Evolutionary conservation across 1,140 invertebrate genomes (phyloP).

Genomic region (Drosophila arawakana): DNA sequence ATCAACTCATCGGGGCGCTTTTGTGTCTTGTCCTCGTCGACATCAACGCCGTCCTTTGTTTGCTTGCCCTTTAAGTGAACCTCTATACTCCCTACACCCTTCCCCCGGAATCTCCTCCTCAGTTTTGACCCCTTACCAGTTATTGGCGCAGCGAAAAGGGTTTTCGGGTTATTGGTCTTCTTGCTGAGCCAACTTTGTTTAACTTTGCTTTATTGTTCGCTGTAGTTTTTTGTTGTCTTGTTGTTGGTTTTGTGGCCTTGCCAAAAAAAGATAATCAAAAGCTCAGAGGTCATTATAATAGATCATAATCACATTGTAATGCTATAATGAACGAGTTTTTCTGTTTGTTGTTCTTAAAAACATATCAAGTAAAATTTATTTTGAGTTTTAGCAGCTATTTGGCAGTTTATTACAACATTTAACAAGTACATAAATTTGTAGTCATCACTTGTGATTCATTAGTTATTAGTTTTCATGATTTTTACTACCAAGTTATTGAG

Average conservation of each 20-base stretch:
- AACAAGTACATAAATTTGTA: no score
- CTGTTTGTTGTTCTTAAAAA: no score
- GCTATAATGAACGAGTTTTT: neutral
- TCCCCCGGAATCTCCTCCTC: neutral
- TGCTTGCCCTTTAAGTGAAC: conserved; percentile 30
- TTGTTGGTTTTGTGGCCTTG: conserved; percentile 55
- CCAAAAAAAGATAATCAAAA: conserved; percentile 39
- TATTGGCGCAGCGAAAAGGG: conserved; percentile 1
- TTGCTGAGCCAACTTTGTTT: conserved; percentile 71
- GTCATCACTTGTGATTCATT: no score
- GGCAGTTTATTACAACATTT: no score
- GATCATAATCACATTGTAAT: conserved; percentile 7
- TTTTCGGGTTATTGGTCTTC: conserved; percentile 15
- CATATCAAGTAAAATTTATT: neutral
- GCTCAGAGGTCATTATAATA: conserved; percentile 30
- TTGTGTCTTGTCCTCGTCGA: conserved; percentile 56
- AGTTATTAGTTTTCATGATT: no score
- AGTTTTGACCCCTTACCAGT: neutral
- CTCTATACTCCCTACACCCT: neutral
- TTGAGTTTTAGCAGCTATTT: no score
- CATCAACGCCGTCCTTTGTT: conserved; percentile 55
- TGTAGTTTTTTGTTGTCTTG: conserved; percentile 52
- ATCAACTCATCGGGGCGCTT: conserved; percentile 77
- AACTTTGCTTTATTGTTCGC: conserved; percentile 72
- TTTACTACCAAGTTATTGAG: no score